Evolutionary conservation across 2,888 invertebrate species (phyloP), one percentile per base, ranked within the genome.

Genomic region (Mechanitis mazaeus): DNA sequence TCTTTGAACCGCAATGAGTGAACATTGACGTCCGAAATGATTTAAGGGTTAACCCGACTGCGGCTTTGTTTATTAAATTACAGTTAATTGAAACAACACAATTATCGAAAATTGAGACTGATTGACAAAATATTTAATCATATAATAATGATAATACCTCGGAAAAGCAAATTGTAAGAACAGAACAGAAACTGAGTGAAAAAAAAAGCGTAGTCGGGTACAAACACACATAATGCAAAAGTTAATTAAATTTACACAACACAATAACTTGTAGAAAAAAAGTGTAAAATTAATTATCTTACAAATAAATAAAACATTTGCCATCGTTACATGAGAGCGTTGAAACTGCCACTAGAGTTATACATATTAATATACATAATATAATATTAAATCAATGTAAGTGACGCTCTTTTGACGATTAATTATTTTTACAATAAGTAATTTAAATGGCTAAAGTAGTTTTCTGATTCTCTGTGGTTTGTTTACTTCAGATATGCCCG

Each of bases 271-370:
- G 20, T 20, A 20, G 20, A 20, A 20, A 20, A 20, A 9, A 7
- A 42, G 42, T 42, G 42, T 42, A 42, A 42, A 42, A 9, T 42
- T 42, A 42, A 42, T 42, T 5, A 35, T 35, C 35, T 35, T 42
- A 42, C 6, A 9, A 50, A 50, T 11, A 31, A 50, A 50, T 50
- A 50, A 7, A 31, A 66, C 69, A 74, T 74, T 71, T 72, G 73
- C 78, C 75, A 75, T 77, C 76, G 76, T 72, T 73, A 74, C 77
- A 80, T 79, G 79, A 79, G 80, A 85, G 82, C 84, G 81, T 85
- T 78, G 71, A 84, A 83, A 90, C 89, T 90, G 89, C 89, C 89
- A 90, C 82, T 90, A 90, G 87, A 76, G 81, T 76, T 76, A 82
- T 79, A 84, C 78, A 77, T 79, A 78, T 84, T 84, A 83, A 84